phyloP scores from a whole-genome alignment of 2,113 vertebrate species.

The Enhydra lutris region DNA sequence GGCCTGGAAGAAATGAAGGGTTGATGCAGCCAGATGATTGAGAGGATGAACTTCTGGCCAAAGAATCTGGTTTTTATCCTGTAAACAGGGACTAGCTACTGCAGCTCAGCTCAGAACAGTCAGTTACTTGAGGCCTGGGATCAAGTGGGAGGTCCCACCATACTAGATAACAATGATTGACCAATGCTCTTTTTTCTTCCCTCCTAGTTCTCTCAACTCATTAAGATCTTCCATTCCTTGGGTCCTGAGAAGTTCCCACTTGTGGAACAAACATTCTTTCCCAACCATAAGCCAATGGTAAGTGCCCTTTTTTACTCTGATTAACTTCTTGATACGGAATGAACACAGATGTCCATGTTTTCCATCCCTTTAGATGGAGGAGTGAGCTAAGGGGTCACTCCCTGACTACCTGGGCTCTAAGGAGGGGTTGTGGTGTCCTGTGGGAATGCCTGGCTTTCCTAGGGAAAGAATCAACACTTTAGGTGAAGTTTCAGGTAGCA shows the following conservation, averaged over 20 bases:
- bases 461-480: background rate
- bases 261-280: conserved; percentile 96
- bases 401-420: background rate
- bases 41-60: background rate
- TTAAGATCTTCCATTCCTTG: conserved; percentile 93
- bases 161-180: background rate
- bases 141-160: background rate
- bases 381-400: background rate
- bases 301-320: conserved; percentile 81
- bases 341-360: background rate
- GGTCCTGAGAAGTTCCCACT: conserved; percentile 96
- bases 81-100: no score
- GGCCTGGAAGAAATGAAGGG: background rate
- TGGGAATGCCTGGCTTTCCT: background rate
- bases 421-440: background rate
- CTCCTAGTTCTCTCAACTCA: conserved; percentile 96
- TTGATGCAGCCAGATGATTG: background rate
- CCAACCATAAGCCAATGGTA: conserved; percentile 97
- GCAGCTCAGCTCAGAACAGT: background rate
- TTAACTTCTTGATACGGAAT: background rate
- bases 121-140: background rate
- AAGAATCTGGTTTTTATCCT: background rate
- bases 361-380: background rate
- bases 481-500: background rate
- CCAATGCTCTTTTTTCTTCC: conserved; percentile 54